phyloP scores from a whole-genome alignment of 2,797 vertebrate species.

The Aulostomus chinensis region DNA sequence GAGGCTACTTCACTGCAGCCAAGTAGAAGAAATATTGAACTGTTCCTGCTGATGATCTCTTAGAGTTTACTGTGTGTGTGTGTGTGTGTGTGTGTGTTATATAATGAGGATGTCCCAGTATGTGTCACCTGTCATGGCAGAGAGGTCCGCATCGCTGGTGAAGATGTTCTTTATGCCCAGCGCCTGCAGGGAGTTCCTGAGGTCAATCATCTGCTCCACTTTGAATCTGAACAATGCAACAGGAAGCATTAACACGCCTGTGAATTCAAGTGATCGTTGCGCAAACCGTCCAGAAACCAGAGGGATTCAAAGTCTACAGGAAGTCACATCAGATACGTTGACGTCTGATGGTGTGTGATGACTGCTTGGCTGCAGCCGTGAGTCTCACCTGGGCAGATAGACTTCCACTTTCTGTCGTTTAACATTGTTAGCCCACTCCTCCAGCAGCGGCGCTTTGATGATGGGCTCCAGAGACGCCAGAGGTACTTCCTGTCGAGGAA shows the following conservation, averaged over 20 bases:
- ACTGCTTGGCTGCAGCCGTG: background rate
- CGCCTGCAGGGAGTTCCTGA: constrained; percentile 87
- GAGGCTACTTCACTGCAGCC: constrained; percentile 42
- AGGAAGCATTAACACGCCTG: too few relatives aligned
- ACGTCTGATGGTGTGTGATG: too few relatives aligned
- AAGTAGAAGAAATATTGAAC: constrained; percentile 26
- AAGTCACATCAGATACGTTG: too few relatives aligned
- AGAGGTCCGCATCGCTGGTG: constrained; percentile 89
- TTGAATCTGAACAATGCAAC: constrained; percentile 83
- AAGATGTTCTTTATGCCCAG: constrained; percentile 93
- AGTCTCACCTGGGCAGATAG: constrained; percentile 90
- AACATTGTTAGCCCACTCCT: constrained; percentile 96
- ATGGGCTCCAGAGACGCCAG: constrained; percentile 91
- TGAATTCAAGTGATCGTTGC: too few relatives aligned
- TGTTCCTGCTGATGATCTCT: constrained; percentile 4
- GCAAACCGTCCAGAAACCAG: too few relatives aligned
- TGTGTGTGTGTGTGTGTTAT: background rate
- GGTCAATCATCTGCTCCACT: constrained; percentile 92
- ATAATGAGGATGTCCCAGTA: background rate
- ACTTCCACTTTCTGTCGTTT: constrained; percentile 98
- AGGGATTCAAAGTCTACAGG: too few relatives aligned
- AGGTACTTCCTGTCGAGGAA: constrained; percentile 95
- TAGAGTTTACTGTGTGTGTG: constrained; percentile 7
- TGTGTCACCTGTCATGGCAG: constrained; percentile 90
- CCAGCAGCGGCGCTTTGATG: constrained; percentile 90